A percentile compares a stretch with the other conserved stretches of the same genome.
These are phyloP conservation scores for Corticium candelabrum DNA, from an alignment of 37 sponge, comb jelly and placozoan genomes.

Conservation along the genomic window DNA sequence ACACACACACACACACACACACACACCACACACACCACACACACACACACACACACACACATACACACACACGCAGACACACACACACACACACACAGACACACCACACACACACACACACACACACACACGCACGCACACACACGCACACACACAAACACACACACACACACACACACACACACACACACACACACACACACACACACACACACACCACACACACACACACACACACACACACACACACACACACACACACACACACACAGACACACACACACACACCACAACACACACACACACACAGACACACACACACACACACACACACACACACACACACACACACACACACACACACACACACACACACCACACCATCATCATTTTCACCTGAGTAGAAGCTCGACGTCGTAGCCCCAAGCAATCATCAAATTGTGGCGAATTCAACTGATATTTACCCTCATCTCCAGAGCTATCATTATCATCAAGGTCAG, in stretches of 20 bases:
- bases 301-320: too few relatives aligned
- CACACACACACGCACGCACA: background rate
- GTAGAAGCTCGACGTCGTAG: background rate
- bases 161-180: too few relatives aligned
- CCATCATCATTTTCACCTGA: constrained; percentile 7
- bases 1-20: too few relatives aligned
- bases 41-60: too few relatives aligned
- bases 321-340: too few relatives aligned
- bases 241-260: background rate
- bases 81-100: too few relatives aligned
- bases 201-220: too few relatives aligned
- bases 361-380: constrained; percentile 6
- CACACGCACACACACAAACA: too few relatives aligned
- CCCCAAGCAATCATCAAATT: background rate
- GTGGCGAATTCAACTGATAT: background rate
- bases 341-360: constrained; percentile 2
- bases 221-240: background rate
- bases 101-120: too few relatives aligned
- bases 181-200: background rate
- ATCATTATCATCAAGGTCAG: background rate
- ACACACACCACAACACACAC: too few relatives aligned
- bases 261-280: background rate
- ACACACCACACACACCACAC: too few relatives aligned
- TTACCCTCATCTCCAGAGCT: background rate
- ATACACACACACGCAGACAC: too few relatives aligned